These are phyloP conservation scores for Gymnothorax javanicus DNA, from an alignment of 2,797 vertebrate species.

Conservation along the genomic window DNA sequence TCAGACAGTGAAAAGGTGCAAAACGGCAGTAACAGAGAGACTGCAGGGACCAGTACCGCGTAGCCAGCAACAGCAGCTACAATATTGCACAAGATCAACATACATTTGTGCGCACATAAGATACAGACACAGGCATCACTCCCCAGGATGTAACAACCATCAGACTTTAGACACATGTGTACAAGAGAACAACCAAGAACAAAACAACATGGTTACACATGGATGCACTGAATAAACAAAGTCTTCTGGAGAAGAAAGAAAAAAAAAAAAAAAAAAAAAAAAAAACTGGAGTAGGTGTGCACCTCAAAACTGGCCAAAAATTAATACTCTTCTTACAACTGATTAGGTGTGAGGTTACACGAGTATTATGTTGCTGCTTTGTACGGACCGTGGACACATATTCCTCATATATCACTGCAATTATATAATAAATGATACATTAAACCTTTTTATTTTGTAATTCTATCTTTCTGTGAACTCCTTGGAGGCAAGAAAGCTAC, in stretches of 20 bases:
- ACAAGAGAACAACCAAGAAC: constrained; percentile 45
- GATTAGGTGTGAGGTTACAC: constrained; percentile 47
- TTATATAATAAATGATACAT: constrained; percentile 25
- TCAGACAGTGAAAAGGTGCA: neutral
- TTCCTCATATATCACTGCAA: constrained; percentile 32
- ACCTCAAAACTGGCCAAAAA: constrained; percentile 40
- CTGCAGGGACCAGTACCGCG: neutral
- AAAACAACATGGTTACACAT: neutral
- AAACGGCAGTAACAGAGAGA: constrained; percentile 7
- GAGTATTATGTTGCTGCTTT: constrained; percentile 58
- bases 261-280: neutral
- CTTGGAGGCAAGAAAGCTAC: constrained; percentile 63
- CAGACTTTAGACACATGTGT: constrained; percentile 41
- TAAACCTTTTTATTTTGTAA: constrained; percentile 17
- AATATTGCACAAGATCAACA: constrained; percentile 37
- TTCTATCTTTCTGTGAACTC: constrained; percentile 81
- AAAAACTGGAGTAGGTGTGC: constrained; percentile 34
- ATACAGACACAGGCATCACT: constrained; percentile 59
- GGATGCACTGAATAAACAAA: constrained; percentile 36
- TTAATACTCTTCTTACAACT: constrained; percentile 44
- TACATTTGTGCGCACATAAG: constrained; percentile 45
- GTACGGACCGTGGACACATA: constrained; percentile 56
- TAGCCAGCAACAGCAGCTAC: neutral
- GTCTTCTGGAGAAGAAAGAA: too few relatives aligned
- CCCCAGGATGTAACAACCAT: constrained; percentile 56